phyloP scores from a whole-genome alignment of 2,888 invertebrate species.

The Apamea sordens region DNA sequence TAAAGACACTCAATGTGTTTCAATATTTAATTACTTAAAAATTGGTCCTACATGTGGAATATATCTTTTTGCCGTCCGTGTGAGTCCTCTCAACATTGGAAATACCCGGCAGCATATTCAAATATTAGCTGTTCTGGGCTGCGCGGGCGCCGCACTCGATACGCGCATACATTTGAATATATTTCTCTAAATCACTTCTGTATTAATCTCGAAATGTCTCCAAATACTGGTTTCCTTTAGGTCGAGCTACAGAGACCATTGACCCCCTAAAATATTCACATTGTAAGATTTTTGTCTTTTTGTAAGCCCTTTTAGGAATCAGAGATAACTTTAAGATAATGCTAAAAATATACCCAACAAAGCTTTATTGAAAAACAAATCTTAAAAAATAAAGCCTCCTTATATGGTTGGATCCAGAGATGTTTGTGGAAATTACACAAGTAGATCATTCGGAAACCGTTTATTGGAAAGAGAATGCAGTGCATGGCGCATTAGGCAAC shows the following conservation, averaged over 20 bases:
- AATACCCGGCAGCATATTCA: constrained; percentile 43
- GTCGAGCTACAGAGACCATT: constrained; percentile 47
- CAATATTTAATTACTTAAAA: background rate
- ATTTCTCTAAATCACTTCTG: constrained; percentile 65
- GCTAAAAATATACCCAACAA: constrained; percentile 14
- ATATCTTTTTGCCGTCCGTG: constrained; percentile 2
- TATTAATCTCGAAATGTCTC: constrained; percentile 66
- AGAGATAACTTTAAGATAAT: constrained; percentile 12
- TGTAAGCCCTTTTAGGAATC: constrained; percentile 30
- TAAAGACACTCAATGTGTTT: background rate
- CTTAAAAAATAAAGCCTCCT: background rate
- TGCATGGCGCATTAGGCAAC: background rate
- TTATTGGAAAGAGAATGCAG: background rate
- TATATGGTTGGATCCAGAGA: background rate
- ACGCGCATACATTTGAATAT: constrained; percentile 72
- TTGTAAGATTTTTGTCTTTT: constrained; percentile 40
- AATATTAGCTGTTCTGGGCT: constrained; percentile 56
- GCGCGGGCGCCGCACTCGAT: constrained; percentile 35
- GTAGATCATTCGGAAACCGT: too few relatives aligned
- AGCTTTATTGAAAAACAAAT: background rate
- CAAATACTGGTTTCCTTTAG: constrained; percentile 54
- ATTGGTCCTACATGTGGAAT: background rate
- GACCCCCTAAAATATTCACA: constrained; percentile 51
- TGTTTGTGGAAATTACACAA: background rate
- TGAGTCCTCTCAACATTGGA: constrained; percentile 46